These are phyloP conservation scores for Apogon talboti DNA, from an alignment of 2,797 vertebrate genomes.

Conservation along the genomic window DNA sequence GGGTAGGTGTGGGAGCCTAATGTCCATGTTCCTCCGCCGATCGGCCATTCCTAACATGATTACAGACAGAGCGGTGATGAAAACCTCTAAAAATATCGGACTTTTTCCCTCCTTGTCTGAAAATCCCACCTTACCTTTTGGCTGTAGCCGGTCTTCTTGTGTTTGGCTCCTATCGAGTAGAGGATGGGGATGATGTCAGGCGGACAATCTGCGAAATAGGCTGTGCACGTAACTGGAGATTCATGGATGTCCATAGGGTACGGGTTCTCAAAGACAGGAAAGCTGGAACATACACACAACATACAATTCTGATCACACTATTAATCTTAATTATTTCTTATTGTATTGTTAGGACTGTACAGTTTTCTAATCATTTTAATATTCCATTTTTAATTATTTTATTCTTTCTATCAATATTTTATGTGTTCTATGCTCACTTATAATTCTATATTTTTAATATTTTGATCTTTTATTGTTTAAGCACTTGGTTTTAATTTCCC, in stretches of 20 bases:
- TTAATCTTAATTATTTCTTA: too few species aligned
- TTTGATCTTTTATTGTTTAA: too few species aligned
- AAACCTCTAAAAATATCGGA: neutral
- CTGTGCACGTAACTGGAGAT: conserved; percentile 97
- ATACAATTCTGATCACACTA: too few species aligned
- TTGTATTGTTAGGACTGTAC: too few species aligned
- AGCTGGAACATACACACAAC: conserved; percentile 80
- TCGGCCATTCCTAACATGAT: conserved; percentile 92
- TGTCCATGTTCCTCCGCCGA: conserved; percentile 95
- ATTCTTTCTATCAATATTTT: too few species aligned
- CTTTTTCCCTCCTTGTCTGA: too few species aligned
- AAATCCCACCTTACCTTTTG: conserved; percentile 87
- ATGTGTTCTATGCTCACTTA: too few species aligned
- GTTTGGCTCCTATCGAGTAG: conserved; percentile 96
- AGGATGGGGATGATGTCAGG: conserved; percentile 96
- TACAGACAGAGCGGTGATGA: conserved; percentile 27
- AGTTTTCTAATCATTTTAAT: too few species aligned
- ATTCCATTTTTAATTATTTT: too few species aligned
- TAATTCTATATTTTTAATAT: too few species aligned
- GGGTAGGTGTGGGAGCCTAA: conserved; percentile 94
- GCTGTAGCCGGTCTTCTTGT: conserved; percentile 98
- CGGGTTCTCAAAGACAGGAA: conserved; percentile 99
- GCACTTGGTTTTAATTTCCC: too few species aligned
- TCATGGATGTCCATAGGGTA: conserved; percentile 99
- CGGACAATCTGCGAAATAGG: conserved; percentile 97